These are phyloP conservation scores for Macrotus californicus DNA, from an alignment of 2,113 vertebrate genomes.

Conservation along the genomic window DNA sequence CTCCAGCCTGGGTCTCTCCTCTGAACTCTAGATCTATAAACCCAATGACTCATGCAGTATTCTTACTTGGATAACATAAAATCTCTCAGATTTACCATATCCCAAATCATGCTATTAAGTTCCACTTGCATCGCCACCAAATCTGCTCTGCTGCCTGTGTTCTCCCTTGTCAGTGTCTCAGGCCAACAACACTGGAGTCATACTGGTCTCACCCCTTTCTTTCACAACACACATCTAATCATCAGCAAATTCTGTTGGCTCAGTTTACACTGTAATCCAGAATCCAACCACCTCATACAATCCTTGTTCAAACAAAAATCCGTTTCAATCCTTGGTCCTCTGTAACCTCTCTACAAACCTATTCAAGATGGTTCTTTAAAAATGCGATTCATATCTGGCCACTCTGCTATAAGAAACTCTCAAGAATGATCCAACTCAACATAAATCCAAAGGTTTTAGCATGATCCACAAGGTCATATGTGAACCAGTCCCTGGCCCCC, in stretches of 20 bases:
- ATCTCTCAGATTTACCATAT: background rate
- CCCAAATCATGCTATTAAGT: background rate
- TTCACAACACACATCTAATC: fast-evolving
- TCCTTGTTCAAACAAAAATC: background rate
- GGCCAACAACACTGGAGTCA: background rate
- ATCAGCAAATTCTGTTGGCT: background rate
- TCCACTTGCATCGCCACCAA: too few species aligned
- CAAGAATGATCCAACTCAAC: background rate
- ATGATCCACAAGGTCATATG: fast-evolving
- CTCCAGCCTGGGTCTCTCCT: background rate
- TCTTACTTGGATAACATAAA: background rate
- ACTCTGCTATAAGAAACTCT: background rate
- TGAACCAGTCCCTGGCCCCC: background rate
- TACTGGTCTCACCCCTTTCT: background rate
- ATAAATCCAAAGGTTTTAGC: background rate
- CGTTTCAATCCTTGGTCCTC: background rate
- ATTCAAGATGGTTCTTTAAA: background rate
- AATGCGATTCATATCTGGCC: background rate
- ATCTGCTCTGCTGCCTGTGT: background rate
- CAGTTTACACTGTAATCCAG: background rate
- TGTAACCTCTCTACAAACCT: background rate
- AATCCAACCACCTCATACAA: background rate
- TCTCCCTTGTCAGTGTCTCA: background rate
- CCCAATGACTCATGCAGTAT: background rate
- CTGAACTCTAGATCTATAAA: background rate